Base-by-base conservation (phyloP, 1,140 invertebrate species). In the Sminthurides bifidus region DNA sequence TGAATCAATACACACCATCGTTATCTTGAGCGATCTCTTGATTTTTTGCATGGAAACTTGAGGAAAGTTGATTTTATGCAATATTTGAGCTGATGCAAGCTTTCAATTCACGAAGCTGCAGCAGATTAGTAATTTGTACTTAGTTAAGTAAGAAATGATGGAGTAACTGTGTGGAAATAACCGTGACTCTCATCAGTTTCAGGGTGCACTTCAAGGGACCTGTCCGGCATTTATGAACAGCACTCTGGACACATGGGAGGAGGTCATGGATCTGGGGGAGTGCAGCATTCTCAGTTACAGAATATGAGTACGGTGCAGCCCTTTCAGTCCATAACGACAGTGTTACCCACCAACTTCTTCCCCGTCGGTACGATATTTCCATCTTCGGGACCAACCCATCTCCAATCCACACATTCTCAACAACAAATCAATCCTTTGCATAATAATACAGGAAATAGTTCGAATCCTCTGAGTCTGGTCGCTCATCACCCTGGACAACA, bases 311-410 rank as follows among this genome's bases (percentile, higher is more conserved):
- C 53, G 24, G 30, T 64, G 24, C 58, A 56, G 31, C 58, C 54
- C 37, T 59, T 54, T 38, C 59, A 61, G 52, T 54, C 50, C 29
- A 60, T 60, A 52, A 56, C 61, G 43, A 60, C 61, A 49, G 61
- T 64, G 40, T 40, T 64, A 33, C 61, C 61, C 26, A 56, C 54
- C 35, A 64, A 64, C 50, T 57, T 64, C 41, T 64, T 64, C 41
- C 56, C 59, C 27, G 59, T 61, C 26, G 63, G 63, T 45, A 52
- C 53, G 44, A 41, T 59, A 57, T 58, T 57, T 33, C 53, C 52
- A 38, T 56, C 58, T 50, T 46, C 53, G 58, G 59, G 59, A 61
- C 59, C 59, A 61, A 61, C 59, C n/a, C n/a, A n/a, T 51, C 51
- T 57, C 33, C 54, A 56, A 31, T 54, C 59, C 53, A 33, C 46